Conservation (phyloP, 2,888 invertebrate species). For the Cantharis rufa region DNA sequence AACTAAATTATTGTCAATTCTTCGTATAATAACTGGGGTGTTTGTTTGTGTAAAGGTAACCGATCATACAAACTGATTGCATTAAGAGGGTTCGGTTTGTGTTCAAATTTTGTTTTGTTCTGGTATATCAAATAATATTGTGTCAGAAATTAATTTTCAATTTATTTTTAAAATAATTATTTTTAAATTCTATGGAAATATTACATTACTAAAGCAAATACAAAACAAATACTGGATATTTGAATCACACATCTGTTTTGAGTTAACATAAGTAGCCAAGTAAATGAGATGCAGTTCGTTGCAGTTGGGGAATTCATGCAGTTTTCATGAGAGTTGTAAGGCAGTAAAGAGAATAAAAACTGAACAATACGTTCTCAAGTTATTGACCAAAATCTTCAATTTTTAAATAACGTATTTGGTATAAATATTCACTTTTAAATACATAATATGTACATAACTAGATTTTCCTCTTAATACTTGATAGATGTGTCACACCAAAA, state of each 20-base stretch:
- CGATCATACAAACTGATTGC: conserved; percentile 5
- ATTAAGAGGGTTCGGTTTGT: conserved; percentile 1
- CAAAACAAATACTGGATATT: no score
- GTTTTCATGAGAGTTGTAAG: no score
- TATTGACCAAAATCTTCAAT: no score
- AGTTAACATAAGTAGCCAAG: not conserved
- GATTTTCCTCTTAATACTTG: no score
- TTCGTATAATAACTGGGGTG: conserved; percentile 1
- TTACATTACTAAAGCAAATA: not conserved
- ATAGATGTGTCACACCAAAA: no score
- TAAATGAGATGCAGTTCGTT: no score
- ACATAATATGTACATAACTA: no score
- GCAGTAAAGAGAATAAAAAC: no score
- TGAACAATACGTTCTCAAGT: no score
- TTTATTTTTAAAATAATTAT: not conserved
- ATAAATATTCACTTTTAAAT: no score
- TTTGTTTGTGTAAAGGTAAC: conserved; percentile 10
- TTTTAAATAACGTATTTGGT: no score
- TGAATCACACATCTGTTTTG: not conserved
- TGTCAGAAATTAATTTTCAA: not conserved
- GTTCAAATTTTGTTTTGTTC: conserved; percentile 11
- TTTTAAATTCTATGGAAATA: not conserved
- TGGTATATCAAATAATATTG: not conserved
- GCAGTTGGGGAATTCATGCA: no score
- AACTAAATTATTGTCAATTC: conserved; percentile 12